These are phyloP conservation scores for Electrona antarctica DNA, from an alignment of 2,113 vertebrate species.

Conservation along the genomic window DNA sequence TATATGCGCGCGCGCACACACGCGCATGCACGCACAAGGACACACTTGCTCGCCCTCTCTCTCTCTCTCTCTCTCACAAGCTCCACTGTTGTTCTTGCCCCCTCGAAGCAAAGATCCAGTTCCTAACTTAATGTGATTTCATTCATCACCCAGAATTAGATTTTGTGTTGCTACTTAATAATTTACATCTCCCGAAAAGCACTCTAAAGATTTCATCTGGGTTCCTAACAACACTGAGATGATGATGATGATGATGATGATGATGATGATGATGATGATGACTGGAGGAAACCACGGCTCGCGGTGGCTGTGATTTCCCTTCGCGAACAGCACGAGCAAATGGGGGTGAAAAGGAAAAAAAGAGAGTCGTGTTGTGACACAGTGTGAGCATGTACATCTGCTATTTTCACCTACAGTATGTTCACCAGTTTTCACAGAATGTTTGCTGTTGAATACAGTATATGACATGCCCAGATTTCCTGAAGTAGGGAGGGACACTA, in stretches of 20 bases:
- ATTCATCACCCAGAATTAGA: slow-evolving; percentile 75
- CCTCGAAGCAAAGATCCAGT: neutral
- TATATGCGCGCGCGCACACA: neutral
- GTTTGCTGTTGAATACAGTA: too few species aligned
- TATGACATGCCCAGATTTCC: too few species aligned
- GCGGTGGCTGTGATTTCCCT: slow-evolving; percentile 33
- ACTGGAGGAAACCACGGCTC: slow-evolving; percentile 20
- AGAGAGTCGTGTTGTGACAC: too few species aligned
- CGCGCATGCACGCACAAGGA: neutral
- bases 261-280: slow-evolving; percentile 32
- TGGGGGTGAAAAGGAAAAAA: slow-evolving; percentile 13
- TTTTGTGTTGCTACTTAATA: slow-evolving; percentile 74
- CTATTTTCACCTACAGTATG: too few species aligned
- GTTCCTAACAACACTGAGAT: slow-evolving; percentile 44
- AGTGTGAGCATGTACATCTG: too few species aligned
- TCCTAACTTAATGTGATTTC: slow-evolving; percentile 65
- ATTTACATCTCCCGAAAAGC: slow-evolving; percentile 65
- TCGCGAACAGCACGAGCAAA: neutral
- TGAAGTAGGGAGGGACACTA: too few species aligned
- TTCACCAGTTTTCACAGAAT: too few species aligned
- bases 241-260: slow-evolving; percentile 22
- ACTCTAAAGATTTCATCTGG: slow-evolving; percentile 49
- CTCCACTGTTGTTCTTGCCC: neutral
- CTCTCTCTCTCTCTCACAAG: neutral
- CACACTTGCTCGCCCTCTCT: neutral